phyloP scores from a whole-genome alignment of 2,888 invertebrate genomes.

The Diabrotica balteata region DNA sequence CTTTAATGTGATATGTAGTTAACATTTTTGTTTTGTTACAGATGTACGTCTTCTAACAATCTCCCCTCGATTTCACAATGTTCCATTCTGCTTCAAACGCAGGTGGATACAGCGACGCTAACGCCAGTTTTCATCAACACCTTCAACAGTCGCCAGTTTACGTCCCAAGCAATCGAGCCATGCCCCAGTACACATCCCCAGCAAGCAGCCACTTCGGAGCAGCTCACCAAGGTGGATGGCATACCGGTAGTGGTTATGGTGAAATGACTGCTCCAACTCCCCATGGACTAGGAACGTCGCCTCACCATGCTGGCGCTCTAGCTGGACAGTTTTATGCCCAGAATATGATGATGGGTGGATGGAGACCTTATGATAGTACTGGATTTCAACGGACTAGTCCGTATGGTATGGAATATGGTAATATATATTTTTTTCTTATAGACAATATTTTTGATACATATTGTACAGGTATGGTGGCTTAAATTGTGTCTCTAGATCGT shows the following conservation, averaged over 20 bases:
- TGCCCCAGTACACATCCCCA: slow-evolving; percentile 62
- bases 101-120: slow-evolving; percentile 55
- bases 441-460: no score
- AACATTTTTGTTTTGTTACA: slow-evolving; percentile 31
- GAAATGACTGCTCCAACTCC: slow-evolving; percentile 60
- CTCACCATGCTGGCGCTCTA: slow-evolving; percentile 61
- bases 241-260: slow-evolving; percentile 52
- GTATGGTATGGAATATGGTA: slow-evolving; percentile 67
- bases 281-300: slow-evolving; percentile 59
- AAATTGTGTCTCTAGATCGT: no score
- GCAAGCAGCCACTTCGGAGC: slow-evolving; percentile 54
- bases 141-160: slow-evolving; percentile 69
- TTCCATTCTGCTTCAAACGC: slow-evolving; percentile 57
- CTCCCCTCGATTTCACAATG: slow-evolving; percentile 46
- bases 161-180: slow-evolving; percentile 65
- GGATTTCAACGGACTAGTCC: slow-evolving; percentile 84
- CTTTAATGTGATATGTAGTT: no score
- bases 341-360: slow-evolving; percentile 78
- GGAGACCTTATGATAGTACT: slow-evolving; percentile 76
- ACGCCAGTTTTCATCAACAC: slow-evolving; percentile 58
- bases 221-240: slow-evolving; percentile 50
- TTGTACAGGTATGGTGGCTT: no score
- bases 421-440: slow-evolving; percentile 4
- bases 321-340: slow-evolving; percentile 77
- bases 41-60: slow-evolving; percentile 38